Percentiles rank a stretch among this genome's conserved stretches.
Conservation (phyloP, 2,888 invertebrate species). For the Ethmia dodecea region DNA sequence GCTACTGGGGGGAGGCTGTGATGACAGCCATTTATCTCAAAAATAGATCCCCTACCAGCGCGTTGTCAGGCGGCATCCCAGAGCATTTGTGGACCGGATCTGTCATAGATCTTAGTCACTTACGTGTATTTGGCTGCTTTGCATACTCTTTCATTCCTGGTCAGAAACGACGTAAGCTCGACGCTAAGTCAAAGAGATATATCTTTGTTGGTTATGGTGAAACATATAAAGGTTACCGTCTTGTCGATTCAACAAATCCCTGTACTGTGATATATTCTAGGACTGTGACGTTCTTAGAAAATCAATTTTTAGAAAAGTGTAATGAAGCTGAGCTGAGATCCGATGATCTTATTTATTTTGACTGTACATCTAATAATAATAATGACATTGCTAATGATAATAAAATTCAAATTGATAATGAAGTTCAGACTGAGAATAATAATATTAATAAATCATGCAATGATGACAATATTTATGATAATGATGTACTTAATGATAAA, state of each 20-base stretch:
- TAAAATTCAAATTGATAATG: background rate
- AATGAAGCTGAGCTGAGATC: background rate
- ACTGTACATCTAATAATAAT: background rate
- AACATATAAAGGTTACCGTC: constrained; percentile 9
- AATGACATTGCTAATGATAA: constrained; percentile 4
- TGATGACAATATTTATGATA: too few relatives aligned
- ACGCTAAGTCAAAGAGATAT: constrained; percentile 6
- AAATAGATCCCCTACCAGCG: constrained; percentile 7
- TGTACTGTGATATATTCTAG: constrained; percentile 6
- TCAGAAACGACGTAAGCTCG: constrained; percentile 4
- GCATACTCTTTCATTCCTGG: constrained; percentile 4
- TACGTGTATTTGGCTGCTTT: constrained; percentile 12
- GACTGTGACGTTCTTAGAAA: constrained; percentile 8
- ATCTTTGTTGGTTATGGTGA: constrained; percentile 13
- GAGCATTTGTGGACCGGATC: constrained; percentile 14
- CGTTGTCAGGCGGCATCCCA: constrained; percentile 11
- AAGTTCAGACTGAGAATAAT: background rate
- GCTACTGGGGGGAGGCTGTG: constrained; percentile 10
- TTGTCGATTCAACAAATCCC: constrained; percentile 5
- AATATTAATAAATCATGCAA: background rate
- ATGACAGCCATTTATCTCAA: constrained; percentile 9
- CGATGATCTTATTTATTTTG: background rate
- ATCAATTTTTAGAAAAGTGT: constrained; percentile 1
- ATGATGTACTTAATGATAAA: too few relatives aligned
- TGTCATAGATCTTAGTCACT: constrained; percentile 6